phyloP scores from a whole-genome alignment of 2,888 invertebrate species.

The Flexamia atlantica region DNA sequence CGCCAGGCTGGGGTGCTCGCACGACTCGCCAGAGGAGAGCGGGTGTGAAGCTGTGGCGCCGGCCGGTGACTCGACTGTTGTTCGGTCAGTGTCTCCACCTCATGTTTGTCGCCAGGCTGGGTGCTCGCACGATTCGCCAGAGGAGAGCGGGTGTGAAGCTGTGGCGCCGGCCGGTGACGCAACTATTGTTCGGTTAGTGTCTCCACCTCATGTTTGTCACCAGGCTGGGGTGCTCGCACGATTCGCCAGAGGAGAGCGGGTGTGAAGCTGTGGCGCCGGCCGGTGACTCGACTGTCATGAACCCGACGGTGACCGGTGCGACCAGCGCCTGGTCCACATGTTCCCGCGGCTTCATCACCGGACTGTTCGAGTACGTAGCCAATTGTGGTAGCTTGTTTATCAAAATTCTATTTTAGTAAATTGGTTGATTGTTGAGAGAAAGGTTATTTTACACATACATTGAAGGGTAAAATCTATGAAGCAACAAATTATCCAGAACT shows the following conservation, averaged over 20 bases:
- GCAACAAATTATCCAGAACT: too few species aligned
- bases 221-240: constrained; percentile 76
- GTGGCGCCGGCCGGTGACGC: constrained; percentile 73
- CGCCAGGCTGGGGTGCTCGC: constrained; percentile 75
- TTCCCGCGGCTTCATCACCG: constrained; percentile 77
- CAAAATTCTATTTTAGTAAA: too few species aligned
- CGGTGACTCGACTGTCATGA: constrained; percentile 77
- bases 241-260: constrained; percentile 73
- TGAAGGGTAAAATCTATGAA: too few species aligned
- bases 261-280: constrained; percentile 74
- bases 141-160: constrained; percentile 73
- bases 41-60: constrained; percentile 73
- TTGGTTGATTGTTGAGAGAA: too few species aligned
- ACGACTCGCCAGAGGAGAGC: constrained; percentile 74
- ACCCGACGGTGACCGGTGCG: constrained; percentile 77
- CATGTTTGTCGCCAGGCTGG: constrained; percentile 73
- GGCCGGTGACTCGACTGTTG: constrained; percentile 75
- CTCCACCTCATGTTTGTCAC: constrained; percentile 24
- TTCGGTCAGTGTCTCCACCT: too few species aligned
- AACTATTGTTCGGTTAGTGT: too few species aligned
- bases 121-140: constrained; percentile 74
- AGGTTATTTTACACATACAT: too few species aligned
- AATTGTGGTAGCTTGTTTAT: too few species aligned
- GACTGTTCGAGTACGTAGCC: constrained; percentile 78
- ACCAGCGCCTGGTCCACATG: constrained; percentile 79